Percentiles rank a stretch among this genome's conserved stretches.
Conservation (phyloP, 1,140 invertebrate species). For the Leptopilina boulardi region DNA sequence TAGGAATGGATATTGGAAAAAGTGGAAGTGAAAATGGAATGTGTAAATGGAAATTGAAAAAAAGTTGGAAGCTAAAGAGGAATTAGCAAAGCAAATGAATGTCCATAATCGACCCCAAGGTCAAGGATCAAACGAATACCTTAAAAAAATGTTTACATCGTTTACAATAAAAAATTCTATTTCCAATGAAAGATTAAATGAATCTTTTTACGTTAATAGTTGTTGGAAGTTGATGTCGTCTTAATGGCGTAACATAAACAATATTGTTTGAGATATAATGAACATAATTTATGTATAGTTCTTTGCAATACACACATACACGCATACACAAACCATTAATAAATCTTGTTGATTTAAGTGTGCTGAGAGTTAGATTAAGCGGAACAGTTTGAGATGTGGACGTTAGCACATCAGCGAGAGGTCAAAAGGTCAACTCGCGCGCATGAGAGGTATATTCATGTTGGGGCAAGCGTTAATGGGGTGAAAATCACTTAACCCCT, state of each 20-base stretch:
- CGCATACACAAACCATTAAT: too few relatives aligned
- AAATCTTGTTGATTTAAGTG: conserved; percentile 34
- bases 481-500: conserved; percentile 69
- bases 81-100: too few relatives aligned
- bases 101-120: too few relatives aligned
- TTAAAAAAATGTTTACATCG: too few relatives aligned
- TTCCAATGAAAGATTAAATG: neutral
- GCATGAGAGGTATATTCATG: conserved; percentile 21
- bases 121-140: too few relatives aligned
- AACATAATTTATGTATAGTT: conserved; percentile 14
- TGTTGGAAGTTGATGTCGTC: neutral
- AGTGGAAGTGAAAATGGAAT: too few relatives aligned
- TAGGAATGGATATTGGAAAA: too few relatives aligned
- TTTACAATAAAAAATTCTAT: too few relatives aligned
- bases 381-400: conserved; percentile 31
- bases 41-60: too few relatives aligned
- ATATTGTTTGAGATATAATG: conserved; percentile 1
- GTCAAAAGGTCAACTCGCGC: conserved; percentile 19
- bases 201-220: neutral
- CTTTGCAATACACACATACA: neutral
- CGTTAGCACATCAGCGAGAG: conserved; percentile 3
- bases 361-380: conserved; percentile 28
- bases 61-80: too few relatives aligned
- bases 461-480: conserved; percentile 41
- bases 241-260: neutral